Base-by-base conservation (phyloP, 1,140 invertebrate species). In the Neodiprion virginianus region DNA sequence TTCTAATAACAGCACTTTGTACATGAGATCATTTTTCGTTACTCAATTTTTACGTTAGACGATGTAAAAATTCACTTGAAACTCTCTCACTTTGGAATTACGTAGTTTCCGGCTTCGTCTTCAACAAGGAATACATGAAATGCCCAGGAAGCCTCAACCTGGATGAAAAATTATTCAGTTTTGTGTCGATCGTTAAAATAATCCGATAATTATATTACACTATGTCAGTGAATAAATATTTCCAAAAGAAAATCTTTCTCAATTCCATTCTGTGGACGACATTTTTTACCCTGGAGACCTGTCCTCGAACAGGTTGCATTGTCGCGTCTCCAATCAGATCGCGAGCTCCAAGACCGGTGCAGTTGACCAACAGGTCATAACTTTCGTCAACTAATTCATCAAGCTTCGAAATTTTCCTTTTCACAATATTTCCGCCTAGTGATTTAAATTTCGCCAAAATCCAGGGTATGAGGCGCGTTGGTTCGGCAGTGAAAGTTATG, bases 351-450 rank as follows among this genome's bases (percentile, higher is more conserved):
- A 95, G 82, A 1, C 95, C 95, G 28, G 91, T 90, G 79, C 95
- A 96, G 83, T 96, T 95, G 40, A 96, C 88, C 48, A 96, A 87
- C 1, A 93, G 88, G 83, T 95, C 91, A 81, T 90, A 94, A 8
- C 85, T 86, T 1, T 88, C 80, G 0, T 87, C 74, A 1, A 84
- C 77, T 0, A 92, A 81, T 74, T 92, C 88, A 8, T 89, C 77
- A 2, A 95, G 84, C 48, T 89, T 85, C 1, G 81, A 78, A 12
- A 95, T 83, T 74, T 89, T 90, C 72, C 84, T 85, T 21, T 85
- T 82, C 8, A 88, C 66, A 9, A 93, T 75, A 66, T 85, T 81
- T 1, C 94, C 94, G 10, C 92, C 91, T 1, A 85, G 81, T 2
- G 82, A 77, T 28, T 79, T 75, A 75, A 95, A 95, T 71, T 90